Evolutionary conservation across 1,140 invertebrate genomes (phyloP), one percentile per base, ranked within the genome.

Genomic region (Rhagoletis zephyria): DNA sequence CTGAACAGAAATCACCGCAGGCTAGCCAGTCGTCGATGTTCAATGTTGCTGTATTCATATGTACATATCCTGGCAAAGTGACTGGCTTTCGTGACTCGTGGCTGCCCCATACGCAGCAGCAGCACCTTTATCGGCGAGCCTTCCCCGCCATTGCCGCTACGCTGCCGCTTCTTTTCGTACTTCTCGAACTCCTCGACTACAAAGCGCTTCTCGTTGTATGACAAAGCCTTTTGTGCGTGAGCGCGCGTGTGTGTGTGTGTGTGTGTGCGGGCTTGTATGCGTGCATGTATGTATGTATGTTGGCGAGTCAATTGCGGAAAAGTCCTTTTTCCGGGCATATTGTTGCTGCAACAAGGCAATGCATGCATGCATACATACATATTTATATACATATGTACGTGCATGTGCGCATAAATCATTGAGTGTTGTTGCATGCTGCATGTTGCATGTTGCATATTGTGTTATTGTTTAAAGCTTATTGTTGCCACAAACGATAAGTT

Each of bases 251-350:
- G 30, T 40, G 30, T 3, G 16, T 56, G 74, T 74, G 10, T 56
- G 16, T 51, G 74, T 81, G 51, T 19, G 74, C 10, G 51, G 51
- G 51, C 51, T 56, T 40, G 4, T 67, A 9, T 40, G 30, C 1
- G 16, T 56, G 74, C 48, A 3, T 56, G 16, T 51, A 48, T 81
- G 51, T 19, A 48, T 56, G 51, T 30, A 30, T 77, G 70, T 56
- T 51, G n/a, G 86, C 48, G 45, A 87, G 64, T 87, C 86, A 87
- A 87, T 65, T 87, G 64, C 86, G 61, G 86, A 87, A 87, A 67
- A 87, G 86, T 87, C 86, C 86, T 87, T 87, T 87, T 67, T 81
- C 16, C 74, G 48, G 45, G 16, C 48, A n/a, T 81, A 56, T 81
- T 81, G 48, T 56, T 81, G 48, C 30, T 81, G 74, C 74, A 56